phyloP scores from a whole-genome alignment of 23 tunicate species.

The Trididemnum nubilum region DNA sequence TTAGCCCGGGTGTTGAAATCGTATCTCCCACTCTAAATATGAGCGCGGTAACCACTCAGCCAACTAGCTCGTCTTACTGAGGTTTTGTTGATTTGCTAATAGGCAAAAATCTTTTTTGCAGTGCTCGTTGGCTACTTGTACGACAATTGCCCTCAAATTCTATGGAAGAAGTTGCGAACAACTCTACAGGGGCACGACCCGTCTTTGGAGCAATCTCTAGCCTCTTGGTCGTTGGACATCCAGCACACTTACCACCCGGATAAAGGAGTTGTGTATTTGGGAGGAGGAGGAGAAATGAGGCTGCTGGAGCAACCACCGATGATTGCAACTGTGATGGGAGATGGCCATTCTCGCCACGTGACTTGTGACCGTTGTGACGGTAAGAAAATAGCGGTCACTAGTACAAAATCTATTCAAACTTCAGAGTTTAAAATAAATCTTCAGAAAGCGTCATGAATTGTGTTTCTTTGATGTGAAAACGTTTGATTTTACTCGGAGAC shows the following conservation, averaged over 20 bases:
- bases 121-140: constrained; percentile 76
- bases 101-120: too few species aligned
- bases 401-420: too few species aligned
- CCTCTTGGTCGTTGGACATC: constrained; percentile 77
- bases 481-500: not conserved
- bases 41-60: too few species aligned
- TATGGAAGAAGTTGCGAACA: constrained; percentile 60
- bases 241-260: constrained; percentile 75
- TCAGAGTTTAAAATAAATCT: too few species aligned
- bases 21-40: too few species aligned
- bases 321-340: constrained; percentile 89
- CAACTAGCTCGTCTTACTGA: too few species aligned
- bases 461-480: not conserved
- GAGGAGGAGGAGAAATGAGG: constrained; percentile 76
- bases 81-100: not conserved
- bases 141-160: constrained; percentile 55
- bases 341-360: constrained; percentile 60
- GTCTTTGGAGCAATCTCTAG: constrained; percentile 29
- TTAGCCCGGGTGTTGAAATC: too few species aligned
- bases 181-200: constrained; percentile 71
- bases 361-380: constrained; percentile 68
- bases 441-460: not conserved
- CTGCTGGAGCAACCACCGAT: constrained; percentile 81
- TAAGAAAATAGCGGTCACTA: constrained; percentile 25
- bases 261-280: constrained; percentile 74